Evolutionary conservation across 2,888 invertebrate genomes (phyloP), one percentile per base, ranked within the genome.

Genomic region (Latheticus oryzae): DNA sequence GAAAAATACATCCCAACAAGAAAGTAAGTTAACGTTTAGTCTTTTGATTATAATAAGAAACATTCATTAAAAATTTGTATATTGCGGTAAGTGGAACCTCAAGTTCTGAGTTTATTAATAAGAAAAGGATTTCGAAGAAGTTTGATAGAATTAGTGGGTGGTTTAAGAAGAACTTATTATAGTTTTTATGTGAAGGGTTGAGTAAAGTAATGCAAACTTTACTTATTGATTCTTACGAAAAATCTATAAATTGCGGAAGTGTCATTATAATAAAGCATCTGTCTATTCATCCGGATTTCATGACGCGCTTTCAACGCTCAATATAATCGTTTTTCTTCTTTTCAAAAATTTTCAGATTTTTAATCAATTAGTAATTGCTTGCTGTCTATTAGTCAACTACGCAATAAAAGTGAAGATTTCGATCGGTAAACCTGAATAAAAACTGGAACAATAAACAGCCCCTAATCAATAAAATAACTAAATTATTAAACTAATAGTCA

Each of bases 401-500:
- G 35, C 42, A 51, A 23, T 57, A 50, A 32, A 45, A 38, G 30
- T 9, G 17, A 37, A 24, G 23, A 53, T 58, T 47, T 58, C 58
- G 58, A 58, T 58, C 54, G 54, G 19, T 26, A n/a, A 17, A 9
- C 13, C 24, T 23, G 16, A n/a, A 33, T 23, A 45, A 58, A 60
- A 60, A 58, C 43, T 58, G 50, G 63, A 60, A 61, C 61, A 56
- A 60, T 47, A 55, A 54, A 62, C 58, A 52, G 60, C 50, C 61
- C 58, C 61, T 53, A 68, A 72, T 73, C 73, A 68, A 73, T 73
- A 68, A 58, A 48, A 67, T 68, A 66, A 69, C 65, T 77, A 71
- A 76, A 77, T 75, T 75, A 76, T 77, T 76, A 73, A 77, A 65
- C 62, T 64, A 65, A 61, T 63, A 62, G 71, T 73, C 75, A 76